These are phyloP conservation scores for Pterostichus niger DNA, from an alignment of 2,888 invertebrate species.

Conservation along the genomic window DNA sequence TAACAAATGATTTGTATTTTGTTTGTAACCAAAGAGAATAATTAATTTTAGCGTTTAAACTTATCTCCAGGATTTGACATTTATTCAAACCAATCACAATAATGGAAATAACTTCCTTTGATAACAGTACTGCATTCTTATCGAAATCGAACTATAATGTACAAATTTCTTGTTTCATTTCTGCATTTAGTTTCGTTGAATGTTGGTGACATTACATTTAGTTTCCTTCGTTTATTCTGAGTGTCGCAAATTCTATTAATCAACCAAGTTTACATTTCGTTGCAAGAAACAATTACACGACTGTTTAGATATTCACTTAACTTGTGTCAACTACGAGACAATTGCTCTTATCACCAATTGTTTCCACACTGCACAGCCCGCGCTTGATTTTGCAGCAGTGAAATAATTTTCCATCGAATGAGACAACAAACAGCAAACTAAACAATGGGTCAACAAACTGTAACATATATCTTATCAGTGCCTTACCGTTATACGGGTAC, in stretches of 20 bases:
- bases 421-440: slow-evolving; percentile 1
- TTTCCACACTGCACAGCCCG: neutral
- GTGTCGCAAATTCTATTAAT: slow-evolving; percentile 31
- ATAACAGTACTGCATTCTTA: too few relatives aligned
- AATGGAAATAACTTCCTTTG: too few relatives aligned
- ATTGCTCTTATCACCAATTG: slow-evolving; percentile 3
- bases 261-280: neutral
- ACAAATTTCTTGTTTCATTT: too few relatives aligned
- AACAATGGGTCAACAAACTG: slow-evolving; percentile 65
- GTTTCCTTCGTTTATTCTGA: neutral
- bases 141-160: too few relatives aligned
- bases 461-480: slow-evolving; percentile 63
- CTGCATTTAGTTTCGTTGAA: too few relatives aligned
- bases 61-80: too few relatives aligned
- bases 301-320: slow-evolving; percentile 1
- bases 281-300: slow-evolving; percentile 29
- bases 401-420: slow-evolving; percentile 32
- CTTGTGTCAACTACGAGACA: neutral
- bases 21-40: too few relatives aligned
- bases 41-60: too few relatives aligned
- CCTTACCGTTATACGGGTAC: slow-evolving; percentile 51
- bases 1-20: too few relatives aligned
- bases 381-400: slow-evolving; percentile 1
- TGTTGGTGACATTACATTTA: neutral
- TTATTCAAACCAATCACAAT: too few relatives aligned